Evolutionary conservation across 2,797 vertebrate species (phyloP).

Genomic region (Eospalax fontanierii): DNA sequence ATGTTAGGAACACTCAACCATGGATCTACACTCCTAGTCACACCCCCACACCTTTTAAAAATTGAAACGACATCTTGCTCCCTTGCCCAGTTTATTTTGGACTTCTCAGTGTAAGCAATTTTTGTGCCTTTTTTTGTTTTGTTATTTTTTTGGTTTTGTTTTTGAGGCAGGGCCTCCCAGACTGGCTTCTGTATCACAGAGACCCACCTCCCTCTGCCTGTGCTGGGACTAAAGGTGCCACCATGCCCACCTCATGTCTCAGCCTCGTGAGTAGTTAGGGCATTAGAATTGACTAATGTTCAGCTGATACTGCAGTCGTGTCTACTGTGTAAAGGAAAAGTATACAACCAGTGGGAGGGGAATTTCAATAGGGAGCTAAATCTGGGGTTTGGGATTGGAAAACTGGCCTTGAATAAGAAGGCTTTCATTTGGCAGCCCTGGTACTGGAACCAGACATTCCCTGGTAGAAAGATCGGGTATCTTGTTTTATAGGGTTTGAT

Average conservation of each 20-base stretch:
- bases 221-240: too few relatives aligned
- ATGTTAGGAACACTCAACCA: neutral
- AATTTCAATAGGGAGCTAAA: neutral
- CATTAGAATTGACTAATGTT: neutral
- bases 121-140: neutral
- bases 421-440: neutral
- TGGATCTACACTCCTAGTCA: too few relatives aligned
- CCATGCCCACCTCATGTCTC: too few relatives aligned
- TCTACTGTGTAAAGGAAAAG: neutral
- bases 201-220: too few relatives aligned
- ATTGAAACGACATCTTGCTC: too few relatives aligned
- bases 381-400: neutral
- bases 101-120: neutral
- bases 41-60: too few relatives aligned
- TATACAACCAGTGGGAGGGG: neutral
- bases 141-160: too few relatives aligned
- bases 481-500: too few relatives aligned
- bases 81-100: neutral
- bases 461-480: neutral
- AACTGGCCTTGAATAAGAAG: neutral
- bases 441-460: neutral
- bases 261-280: neutral
- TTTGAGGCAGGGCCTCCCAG: too few relatives aligned
- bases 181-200: too few relatives aligned
- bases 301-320: neutral